Conservation (phyloP, 2,797 vertebrate species). For the Paratrypauchen microcephalus region DNA sequence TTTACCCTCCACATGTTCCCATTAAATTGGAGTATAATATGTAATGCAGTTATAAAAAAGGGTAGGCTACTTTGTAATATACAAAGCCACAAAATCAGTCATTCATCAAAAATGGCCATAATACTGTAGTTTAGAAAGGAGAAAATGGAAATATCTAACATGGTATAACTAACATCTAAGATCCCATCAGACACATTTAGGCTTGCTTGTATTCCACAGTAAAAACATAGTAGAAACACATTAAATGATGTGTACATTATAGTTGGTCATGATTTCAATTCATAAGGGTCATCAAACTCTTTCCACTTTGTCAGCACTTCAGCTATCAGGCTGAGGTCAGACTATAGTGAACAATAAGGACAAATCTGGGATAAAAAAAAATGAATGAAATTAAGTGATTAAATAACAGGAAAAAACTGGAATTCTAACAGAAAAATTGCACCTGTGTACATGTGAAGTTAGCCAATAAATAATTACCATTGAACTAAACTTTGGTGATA, state of each 20-base stretch:
- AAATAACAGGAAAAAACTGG: constrained; percentile 48
- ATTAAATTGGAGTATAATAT: constrained; percentile 59
- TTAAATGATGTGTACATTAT: not conserved
- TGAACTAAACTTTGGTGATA: constrained; percentile 29
- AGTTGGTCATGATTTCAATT: constrained; percentile 10
- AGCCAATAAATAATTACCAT: constrained; percentile 35
- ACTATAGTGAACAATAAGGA: not conserved
- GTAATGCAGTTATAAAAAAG: constrained; percentile 76
- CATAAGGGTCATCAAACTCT: constrained; percentile 15
- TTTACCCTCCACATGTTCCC: constrained; percentile 63
- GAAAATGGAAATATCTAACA: constrained; percentile 10
- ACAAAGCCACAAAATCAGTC: constrained; percentile 58
- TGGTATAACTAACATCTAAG: not conserved
- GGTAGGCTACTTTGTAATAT: constrained; percentile 66
- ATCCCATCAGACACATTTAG: constrained; percentile 32
- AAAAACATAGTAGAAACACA: constrained; percentile 12
- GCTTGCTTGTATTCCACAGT: constrained; percentile 15
- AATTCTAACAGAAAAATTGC: constrained; percentile 47
- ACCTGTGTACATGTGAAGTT: constrained; percentile 53
- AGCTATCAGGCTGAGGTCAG: too few relatives aligned
- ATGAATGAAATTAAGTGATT: constrained; percentile 22
- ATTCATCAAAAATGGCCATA: constrained; percentile 31
- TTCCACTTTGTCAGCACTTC: too few relatives aligned
- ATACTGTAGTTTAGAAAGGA: constrained; percentile 36
- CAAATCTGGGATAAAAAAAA: constrained; percentile 3